phyloP scores from a whole-genome alignment of 2,113 vertebrate species.

The Chunga burmeisteri region DNA sequence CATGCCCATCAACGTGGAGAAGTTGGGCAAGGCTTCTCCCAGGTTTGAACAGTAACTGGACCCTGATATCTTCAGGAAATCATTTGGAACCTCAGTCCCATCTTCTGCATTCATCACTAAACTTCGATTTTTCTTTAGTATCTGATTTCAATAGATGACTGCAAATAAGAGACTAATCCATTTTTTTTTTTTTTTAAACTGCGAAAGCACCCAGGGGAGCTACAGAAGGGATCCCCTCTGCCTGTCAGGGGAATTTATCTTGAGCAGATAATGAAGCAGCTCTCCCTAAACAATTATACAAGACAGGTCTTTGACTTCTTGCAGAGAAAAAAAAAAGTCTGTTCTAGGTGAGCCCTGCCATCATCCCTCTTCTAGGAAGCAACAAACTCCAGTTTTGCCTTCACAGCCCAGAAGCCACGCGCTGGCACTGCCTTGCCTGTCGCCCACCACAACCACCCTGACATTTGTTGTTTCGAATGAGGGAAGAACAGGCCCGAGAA shows the following conservation, averaged over 20 bases:
- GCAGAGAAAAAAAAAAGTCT: not conserved
- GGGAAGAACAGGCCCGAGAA: not conserved
- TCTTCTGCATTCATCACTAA: not conserved
- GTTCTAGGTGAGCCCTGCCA: not conserved
- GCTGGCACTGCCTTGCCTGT: not conserved
- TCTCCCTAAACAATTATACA: not conserved
- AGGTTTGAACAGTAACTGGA: not conserved
- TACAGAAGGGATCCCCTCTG: not conserved
- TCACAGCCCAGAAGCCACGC: not conserved
- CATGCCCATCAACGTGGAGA: not conserved
- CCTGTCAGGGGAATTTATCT: rapidly evolving
- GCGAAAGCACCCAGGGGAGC: not conserved
- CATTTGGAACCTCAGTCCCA: not conserved
- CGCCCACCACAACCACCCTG: not conserved
- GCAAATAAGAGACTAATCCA: not conserved
- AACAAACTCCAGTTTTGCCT: not conserved
- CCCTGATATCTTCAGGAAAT: not conserved
- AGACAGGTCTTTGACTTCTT: not conserved
- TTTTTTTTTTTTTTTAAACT: not conserved
- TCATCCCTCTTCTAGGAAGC: not conserved
- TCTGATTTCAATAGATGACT: not conserved
- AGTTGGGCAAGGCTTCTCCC: not conserved
- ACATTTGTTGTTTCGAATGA: rapidly evolving
- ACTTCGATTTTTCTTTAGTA: not conserved
- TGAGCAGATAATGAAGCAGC: rapidly evolving